Percentiles rank a stretch among this genome's conserved stretches.
Conservation (phyloP, 2,888 invertebrate species). For the Cotesia congregata region DNA sequence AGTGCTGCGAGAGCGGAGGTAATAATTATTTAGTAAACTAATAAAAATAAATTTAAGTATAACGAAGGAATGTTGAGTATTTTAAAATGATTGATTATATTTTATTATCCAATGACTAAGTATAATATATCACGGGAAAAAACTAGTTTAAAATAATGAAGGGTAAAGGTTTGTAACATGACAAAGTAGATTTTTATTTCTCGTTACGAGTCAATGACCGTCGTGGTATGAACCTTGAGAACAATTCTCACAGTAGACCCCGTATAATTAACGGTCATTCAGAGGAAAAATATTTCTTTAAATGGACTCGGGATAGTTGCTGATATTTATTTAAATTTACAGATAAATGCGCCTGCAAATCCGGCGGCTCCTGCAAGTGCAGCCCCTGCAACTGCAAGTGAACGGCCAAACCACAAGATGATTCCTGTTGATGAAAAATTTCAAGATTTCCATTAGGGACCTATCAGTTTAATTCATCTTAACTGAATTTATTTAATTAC, state of each 20-base stretch:
- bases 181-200: conserved; percentile 39
- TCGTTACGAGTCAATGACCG: conserved; percentile 45
- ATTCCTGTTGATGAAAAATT: background rate
- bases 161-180: background rate
- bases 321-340: conserved; percentile 44
- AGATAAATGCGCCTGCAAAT: conserved; percentile 60
- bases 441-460: background rate
- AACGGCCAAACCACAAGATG: conserved; percentile 19
- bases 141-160: background rate
- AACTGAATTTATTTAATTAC: too few relatives aligned
- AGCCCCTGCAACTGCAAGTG: conserved; percentile 55
- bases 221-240: conserved; percentile 34
- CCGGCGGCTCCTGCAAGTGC: conserved; percentile 53
- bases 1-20: conserved; percentile 59
- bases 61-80: background rate
- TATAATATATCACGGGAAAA: background rate
- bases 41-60: background rate
- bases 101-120: background rate
- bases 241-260: conserved; percentile 2
- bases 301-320: background rate
- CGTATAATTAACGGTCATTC: background rate
- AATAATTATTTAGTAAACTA: conserved; percentile 46
- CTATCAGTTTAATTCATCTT: too few relatives aligned
- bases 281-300: background rate
- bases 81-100: background rate